Percentiles rank a stretch among this genome's conserved stretches.
These are phyloP conservation scores for Danio aesculapii DNA, from an alignment of 2,797 vertebrate species.

Conservation along the genomic window DNA sequence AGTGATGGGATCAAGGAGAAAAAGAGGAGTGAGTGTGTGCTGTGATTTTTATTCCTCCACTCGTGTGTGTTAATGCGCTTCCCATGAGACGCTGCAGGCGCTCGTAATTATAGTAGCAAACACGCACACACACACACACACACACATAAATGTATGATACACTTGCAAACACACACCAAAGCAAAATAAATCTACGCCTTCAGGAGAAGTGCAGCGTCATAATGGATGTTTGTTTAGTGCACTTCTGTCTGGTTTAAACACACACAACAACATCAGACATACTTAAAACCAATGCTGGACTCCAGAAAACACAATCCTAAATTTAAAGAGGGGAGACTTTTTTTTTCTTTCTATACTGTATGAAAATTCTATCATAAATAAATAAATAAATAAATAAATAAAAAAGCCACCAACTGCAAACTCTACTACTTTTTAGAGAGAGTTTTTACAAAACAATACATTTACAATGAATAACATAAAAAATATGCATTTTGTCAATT, in stretches of 20 bases:
- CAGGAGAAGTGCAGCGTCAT: constrained; percentile 6
- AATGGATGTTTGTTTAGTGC: constrained; percentile 23
- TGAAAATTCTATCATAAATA: too few species aligned
- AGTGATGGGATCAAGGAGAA: constrained; percentile 5
- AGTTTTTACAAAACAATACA: too few species aligned
- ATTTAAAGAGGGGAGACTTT: not conserved
- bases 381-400: too few species aligned
- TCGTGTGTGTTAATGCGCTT: constrained; percentile 81
- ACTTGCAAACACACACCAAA: constrained; percentile 9
- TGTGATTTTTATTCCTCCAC: constrained; percentile 71
- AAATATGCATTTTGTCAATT: too few species aligned
- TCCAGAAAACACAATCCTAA: not conserved
- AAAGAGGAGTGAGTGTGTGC: constrained; percentile 39
- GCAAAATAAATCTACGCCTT: constrained; percentile 22
- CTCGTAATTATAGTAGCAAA: constrained; percentile 79
- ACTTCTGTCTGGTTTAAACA: constrained; percentile 12
- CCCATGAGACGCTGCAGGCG: constrained; percentile 80
- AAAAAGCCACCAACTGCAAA: too few species aligned
- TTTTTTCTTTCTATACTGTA: not conserved
- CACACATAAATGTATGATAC: constrained; percentile 51
- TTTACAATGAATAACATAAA: too few species aligned
- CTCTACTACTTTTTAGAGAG: too few species aligned
- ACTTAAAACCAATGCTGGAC: not conserved
- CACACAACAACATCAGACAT: not conserved
- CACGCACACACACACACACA: constrained; percentile 62